Evolutionary conservation across 2,888 invertebrate genomes (phyloP), one percentile per base, ranked within the genome.

Genomic region (Rugalucina vietnamica): DNA sequence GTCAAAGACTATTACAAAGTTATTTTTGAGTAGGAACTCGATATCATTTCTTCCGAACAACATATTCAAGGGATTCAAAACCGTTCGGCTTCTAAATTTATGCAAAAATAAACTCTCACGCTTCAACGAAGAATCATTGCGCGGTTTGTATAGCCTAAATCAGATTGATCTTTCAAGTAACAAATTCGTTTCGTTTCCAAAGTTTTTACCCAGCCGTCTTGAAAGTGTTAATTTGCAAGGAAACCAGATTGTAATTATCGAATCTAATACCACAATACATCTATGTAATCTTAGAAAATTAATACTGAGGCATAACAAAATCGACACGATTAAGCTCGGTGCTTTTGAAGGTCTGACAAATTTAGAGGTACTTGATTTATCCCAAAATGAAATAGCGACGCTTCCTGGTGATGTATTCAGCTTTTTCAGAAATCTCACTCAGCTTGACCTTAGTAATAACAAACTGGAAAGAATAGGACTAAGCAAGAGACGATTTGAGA

Each of bases 281-380:
- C 95, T 98, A 86, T 96, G 95, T 77, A 96, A 97, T 91, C 95
- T 98, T 79, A 97, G 98, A 95, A 97, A 97, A 12, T 96, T 98
- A 86, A 98, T 98, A 94, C 96, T 98, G 93, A 97, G 98, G 93
- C 97, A 97, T 94, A 98, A 98, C 95, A 96, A 96, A 93, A 97
- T 98, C 93, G 96, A 96, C 95, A 97, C 98, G 86, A 97, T 97
- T 84, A 96, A 96, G 69, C 96, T 97, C 57, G 89, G 93, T 69
- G 91, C 93, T 4, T 93, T 95, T 70, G 82, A 88, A 39, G 93
- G 94, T 29, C 87, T 95, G 70, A 87, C 86, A 12, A 91, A 90
- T 72, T 96, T 98, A 80, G 97, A 98, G 92, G 98, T 98, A 93
- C 97, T 98, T 82, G 98, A 98, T 95, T 96, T 98, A 87, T 91